phyloP scores from a whole-genome alignment of 2,888 invertebrate genomes.

The Ennomos fuscantarius region DNA sequence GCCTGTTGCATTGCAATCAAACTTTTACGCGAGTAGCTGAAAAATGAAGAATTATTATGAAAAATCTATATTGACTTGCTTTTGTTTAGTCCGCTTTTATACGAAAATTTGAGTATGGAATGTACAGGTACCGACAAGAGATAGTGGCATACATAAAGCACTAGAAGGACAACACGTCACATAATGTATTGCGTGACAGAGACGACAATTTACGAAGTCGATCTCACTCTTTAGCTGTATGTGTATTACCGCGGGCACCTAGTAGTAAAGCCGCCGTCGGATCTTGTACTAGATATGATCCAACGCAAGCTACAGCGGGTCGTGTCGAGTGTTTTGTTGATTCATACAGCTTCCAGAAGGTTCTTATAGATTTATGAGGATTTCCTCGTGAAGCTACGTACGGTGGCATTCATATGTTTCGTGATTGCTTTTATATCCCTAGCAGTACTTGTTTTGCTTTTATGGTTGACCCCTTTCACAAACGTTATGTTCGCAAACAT shows the following conservation, averaged over 20 bases:
- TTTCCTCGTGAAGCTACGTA: slow-evolving; percentile 13
- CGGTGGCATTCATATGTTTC: slow-evolving; percentile 13
- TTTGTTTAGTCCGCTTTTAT: too few relatives aligned
- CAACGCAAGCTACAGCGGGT: not conserved
- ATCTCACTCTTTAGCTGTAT: too few relatives aligned
- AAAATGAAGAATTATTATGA: too few relatives aligned
- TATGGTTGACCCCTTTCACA: not conserved
- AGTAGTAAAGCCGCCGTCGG: not conserved
- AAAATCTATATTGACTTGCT: too few relatives aligned
- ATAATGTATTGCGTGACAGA: too few relatives aligned
- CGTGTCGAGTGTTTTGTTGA: slow-evolving; percentile 12
- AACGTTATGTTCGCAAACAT: not conserved
- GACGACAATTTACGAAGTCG: too few relatives aligned
- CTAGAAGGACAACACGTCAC: too few relatives aligned
- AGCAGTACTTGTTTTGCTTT: slow-evolving; percentile 9
- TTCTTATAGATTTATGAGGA: slow-evolving; percentile 23
- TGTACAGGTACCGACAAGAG: too few relatives aligned
- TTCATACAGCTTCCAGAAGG: slow-evolving; percentile 19
- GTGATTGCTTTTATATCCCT: slow-evolving; percentile 31
- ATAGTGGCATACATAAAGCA: not conserved
- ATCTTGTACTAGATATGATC: slow-evolving; percentile 2
- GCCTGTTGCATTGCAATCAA: too few relatives aligned
- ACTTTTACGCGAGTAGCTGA: too few relatives aligned
- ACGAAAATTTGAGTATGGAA: too few relatives aligned
- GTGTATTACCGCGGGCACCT: too few relatives aligned